Conservation (phyloP, 2,888 invertebrate species). For the Drosophila monieri region DNA sequence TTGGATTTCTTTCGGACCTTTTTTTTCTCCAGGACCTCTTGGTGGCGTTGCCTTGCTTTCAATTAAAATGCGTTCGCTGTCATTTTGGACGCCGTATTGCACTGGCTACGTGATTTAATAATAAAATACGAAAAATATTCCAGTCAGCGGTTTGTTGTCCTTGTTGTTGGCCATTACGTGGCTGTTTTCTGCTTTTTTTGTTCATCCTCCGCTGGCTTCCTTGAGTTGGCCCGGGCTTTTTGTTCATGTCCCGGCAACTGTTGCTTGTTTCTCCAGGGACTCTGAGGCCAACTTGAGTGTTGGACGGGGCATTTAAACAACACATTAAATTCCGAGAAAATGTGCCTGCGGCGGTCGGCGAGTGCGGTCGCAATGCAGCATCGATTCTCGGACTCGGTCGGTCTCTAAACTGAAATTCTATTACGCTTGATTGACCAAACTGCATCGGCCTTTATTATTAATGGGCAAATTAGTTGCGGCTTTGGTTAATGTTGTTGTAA, state of each 20-base stretch:
- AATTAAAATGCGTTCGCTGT: conserved; percentile 79
- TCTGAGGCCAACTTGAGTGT: not conserved
- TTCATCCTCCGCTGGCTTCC: conserved; percentile 3
- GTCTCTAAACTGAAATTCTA: conserved; percentile 27
- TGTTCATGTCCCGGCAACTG: conserved; percentile 57
- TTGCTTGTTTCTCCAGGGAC: conserved; percentile 52
- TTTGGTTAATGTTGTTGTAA: conserved; percentile 20
- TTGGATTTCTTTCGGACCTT: conserved; percentile 25
- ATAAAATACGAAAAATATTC: conserved; percentile 74
- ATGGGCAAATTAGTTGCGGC: conserved; percentile 42
- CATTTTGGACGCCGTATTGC: conserved; percentile 79
- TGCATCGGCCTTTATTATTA: conserved; percentile 40
- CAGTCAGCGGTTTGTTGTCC: conserved; percentile 70
- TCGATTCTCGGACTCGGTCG: not conserved
- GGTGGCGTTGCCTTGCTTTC: conserved; percentile 48
- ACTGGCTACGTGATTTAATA: conserved; percentile 77
- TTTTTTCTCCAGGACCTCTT: conserved; percentile 9
- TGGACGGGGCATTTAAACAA: conserved; percentile 21
- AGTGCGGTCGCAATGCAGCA: conserved; percentile 14
- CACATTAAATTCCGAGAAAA: conserved; percentile 33
- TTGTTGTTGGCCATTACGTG: conserved; percentile 71
- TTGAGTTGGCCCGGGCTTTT: not conserved
- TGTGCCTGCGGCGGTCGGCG: conserved; percentile 3
- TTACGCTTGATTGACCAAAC: conserved; percentile 20
- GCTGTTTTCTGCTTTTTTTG: conserved; percentile 46